Base-by-base conservation (phyloP, 2,113 vertebrate species). In the Leucosticte australis region DNA sequence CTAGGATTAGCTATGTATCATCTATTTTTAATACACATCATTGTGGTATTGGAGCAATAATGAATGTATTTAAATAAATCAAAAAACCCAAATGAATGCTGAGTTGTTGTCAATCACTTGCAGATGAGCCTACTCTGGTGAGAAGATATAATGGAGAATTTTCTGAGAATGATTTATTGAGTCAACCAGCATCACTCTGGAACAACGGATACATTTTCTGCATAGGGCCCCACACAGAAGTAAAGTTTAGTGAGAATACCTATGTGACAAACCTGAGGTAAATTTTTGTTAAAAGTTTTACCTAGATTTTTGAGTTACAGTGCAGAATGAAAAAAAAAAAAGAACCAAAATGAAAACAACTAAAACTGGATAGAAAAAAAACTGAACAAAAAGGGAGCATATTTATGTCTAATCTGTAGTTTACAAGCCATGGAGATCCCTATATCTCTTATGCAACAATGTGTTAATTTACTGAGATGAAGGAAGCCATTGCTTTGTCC, bases 11-110 rank as follows among this genome's bases (percentile, higher is more conserved):
- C 85, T 86, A 44, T 83, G 76, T 96, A 93, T 93, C 90, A 92
- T 94, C 94, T 93, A 91, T 95, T 96, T 96, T 95, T 95, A 92
- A 96, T 93, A 88, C 79, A 88, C 42, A 81, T 91, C 91, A 81
- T 91, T 95, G 90, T 92, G 75, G 67, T 90, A 77, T 70, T 65
- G 65, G 64, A 96, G 79, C 59, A 94, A 71, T 94, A 96, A 95
- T 92, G 90, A 95, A 91, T 91, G 85, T 60, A 95, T 95, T 96
- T 88, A 94, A 97, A 95, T 95, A 88, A 96, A 95, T 90, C 33
- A 93, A 86, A 89, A 95, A 95, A 92, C 2, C 2, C 33, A 74
- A 95, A 94, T 83, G 63, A 96, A 92, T 90, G 71, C 85, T 86
- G 79, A 83, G 64, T 93, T 94, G 82, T 88, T 96, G 96, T 96